These are phyloP conservation scores for Thalpophila matura DNA, from an alignment of 2,888 invertebrate species.

Conservation along the genomic window DNA sequence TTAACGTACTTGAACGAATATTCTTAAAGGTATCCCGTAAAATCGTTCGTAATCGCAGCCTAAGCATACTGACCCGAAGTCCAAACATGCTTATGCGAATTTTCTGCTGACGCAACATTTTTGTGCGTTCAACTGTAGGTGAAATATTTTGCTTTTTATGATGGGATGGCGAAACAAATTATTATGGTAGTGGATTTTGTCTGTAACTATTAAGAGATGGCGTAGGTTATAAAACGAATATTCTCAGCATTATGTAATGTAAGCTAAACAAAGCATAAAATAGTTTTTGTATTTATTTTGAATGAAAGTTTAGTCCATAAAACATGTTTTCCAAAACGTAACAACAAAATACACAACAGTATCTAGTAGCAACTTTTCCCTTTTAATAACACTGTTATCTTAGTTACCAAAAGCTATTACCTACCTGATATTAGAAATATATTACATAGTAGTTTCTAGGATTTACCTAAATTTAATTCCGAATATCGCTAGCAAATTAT, in stretches of 20 bases:
- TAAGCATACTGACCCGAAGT: constrained; percentile 74
- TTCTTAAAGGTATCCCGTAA: constrained; percentile 75
- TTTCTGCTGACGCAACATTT: constrained; percentile 37
- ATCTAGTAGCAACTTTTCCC: constrained; percentile 1
- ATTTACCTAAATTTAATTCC: constrained; percentile 33
- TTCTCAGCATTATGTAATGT: no score
- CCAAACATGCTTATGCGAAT: constrained; percentile 46
- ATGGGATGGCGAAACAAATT: not conserved
- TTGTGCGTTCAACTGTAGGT: constrained; percentile 21
- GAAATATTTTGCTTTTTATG: constrained; percentile 10
- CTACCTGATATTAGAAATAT: constrained; percentile 27
- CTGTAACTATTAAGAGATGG: not conserved
- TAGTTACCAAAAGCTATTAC: constrained; percentile 24
- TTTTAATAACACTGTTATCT: constrained; percentile 19
- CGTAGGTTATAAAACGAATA: no score
- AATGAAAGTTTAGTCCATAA: not conserved
- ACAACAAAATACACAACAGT: not conserved
- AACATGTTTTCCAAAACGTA: constrained; percentile 3
- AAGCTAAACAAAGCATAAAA: not conserved
- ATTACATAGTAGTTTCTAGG: constrained; percentile 21
- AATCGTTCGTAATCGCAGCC: constrained; percentile 70
- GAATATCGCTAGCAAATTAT: constrained; percentile 39
- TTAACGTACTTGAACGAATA: constrained; percentile 78
- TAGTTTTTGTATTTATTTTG: not conserved
- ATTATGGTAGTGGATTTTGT: not conserved